Conservation (phyloP, 1,140 invertebrate genomes). For the Cepaea nemoralis region DNA sequence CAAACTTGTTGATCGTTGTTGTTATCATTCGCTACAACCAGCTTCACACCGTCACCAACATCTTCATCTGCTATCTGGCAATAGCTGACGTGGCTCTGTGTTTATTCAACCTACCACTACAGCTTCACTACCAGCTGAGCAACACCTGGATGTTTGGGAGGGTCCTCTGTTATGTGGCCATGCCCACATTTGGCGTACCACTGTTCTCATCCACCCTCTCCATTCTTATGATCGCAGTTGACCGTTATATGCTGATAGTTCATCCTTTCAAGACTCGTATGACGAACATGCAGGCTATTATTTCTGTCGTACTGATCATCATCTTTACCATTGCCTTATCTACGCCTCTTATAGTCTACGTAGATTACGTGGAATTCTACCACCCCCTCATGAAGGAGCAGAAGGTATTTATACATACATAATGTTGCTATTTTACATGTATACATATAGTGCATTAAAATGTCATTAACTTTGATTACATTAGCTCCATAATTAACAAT, state of each 20-base stretch:
- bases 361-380: slow-evolving; percentile 31
- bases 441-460: no score
- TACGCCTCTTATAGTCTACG: slow-evolving; percentile 65
- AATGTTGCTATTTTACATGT: no score
- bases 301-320: slow-evolving; percentile 54
- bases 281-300: slow-evolving; percentile 57
- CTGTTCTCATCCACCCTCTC: slow-evolving; percentile 81
- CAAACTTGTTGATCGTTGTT: slow-evolving; percentile 87
- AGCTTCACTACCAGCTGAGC: slow-evolving; percentile 84
- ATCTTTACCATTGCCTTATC: slow-evolving; percentile 59
- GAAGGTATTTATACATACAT: not conserved
- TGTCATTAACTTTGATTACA: no score
- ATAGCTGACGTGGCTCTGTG: slow-evolving; percentile 95
- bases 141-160: slow-evolving; percentile 85
- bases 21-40: slow-evolving; percentile 89
- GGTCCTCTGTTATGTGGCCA: slow-evolving; percentile 65
- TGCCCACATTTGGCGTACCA: slow-evolving; percentile 74
- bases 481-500: no score
- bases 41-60: slow-evolving; percentile 97
- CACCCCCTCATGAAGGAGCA: slow-evolving; percentile 46
- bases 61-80: slow-evolving; percentile 96
- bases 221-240: slow-evolving; percentile 80
- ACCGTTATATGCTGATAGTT: slow-evolving; percentile 79
- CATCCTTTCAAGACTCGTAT: slow-evolving; percentile 74
- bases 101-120: slow-evolving; percentile 84